Conservation (phyloP, 2,113 vertebrate species). For the Aleadryas rufinucha region DNA sequence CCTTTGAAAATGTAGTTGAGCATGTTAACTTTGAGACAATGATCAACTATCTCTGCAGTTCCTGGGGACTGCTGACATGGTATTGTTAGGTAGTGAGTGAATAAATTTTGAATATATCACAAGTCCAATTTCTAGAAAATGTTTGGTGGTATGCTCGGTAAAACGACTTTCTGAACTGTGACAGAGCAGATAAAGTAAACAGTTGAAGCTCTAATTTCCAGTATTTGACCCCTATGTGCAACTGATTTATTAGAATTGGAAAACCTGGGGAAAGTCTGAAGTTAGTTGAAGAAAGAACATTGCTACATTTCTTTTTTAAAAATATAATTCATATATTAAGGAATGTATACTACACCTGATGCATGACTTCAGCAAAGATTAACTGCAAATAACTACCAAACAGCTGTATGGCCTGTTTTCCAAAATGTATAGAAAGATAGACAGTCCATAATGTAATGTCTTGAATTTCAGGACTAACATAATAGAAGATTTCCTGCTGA, state of each 20-base stretch:
- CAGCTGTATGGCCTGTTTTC: conserved; percentile 42
- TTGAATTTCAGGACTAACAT: conserved; percentile 50
- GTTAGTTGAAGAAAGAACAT: not conserved
- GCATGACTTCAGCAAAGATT: conserved; percentile 44
- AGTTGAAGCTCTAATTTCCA: not conserved
- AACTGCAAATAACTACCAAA: conserved; percentile 44
- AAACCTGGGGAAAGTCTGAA: not conserved
- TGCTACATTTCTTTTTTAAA: not conserved
- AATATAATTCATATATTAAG: not conserved
- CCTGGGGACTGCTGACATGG: not conserved
- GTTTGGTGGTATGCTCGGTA: not conserved
- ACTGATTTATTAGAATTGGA: not conserved
- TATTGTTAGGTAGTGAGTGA: not conserved
- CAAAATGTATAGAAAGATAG: not conserved
- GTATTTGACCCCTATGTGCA: not conserved
- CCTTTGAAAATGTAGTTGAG: not conserved
- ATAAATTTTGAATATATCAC: not conserved
- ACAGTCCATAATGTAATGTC: conserved; percentile 7
- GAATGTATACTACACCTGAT: not conserved
- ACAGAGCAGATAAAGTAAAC: not conserved
- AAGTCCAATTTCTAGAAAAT: not conserved
- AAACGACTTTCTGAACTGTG: not conserved
- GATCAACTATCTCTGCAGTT: not conserved
- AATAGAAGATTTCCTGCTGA: conserved; percentile 64
- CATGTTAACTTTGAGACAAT: not conserved